Evolutionary conservation across 2,888 invertebrate species (phyloP), one percentile per base, ranked within the genome.

Genomic region (Lasioglossum calceatum): DNA sequence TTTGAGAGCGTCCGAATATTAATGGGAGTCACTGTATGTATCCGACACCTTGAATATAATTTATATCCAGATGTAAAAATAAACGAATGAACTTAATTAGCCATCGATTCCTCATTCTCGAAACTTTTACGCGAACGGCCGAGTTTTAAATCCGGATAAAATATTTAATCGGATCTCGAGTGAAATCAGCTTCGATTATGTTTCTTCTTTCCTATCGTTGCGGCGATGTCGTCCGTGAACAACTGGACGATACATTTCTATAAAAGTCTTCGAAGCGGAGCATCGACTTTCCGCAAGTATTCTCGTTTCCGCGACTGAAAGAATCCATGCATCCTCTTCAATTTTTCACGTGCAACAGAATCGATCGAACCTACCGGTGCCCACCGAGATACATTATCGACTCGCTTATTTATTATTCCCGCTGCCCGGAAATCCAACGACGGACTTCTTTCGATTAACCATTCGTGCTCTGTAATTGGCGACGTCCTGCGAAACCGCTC

Each of bases 321-420:
- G 72, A 86, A 70, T 58, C 36, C 72, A 80, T 19, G 76, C 73
- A 85, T 77, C 79, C 79, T 85, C 86, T 86, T 85, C 42, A 85
- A 85, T 86, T 86, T 86, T 85, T 85, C 86, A 85, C 67, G 47
- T 80, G 80, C 77, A 70, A 32, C 47, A 19, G 44, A 86, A 85
- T 85, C 85, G 85, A 85, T 85, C 70, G 58, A 74, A 58, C 76
- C 5, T 71, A 77, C 80, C 64, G 73, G 58, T 77, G 76, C 54
- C 72, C 77, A 58, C 39, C 44, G 58, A 61, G 86, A 86, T 85
- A 86, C 81, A 77, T 80, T 85, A 86, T 86, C 86, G 85, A 85
- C 67, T 73, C 76, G 64, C 44, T 86, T 70, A 85, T 80, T 85
- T 79, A 79, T 85, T 85, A 79, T 85, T 85, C 85, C 64, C 27